A percentile compares a stretch with the other conserved stretches of the same genome.
These are phyloP conservation scores for Hirtodrosophila trivittata DNA, from an alignment of 2,888 invertebrate species.

Conservation along the genomic window DNA sequence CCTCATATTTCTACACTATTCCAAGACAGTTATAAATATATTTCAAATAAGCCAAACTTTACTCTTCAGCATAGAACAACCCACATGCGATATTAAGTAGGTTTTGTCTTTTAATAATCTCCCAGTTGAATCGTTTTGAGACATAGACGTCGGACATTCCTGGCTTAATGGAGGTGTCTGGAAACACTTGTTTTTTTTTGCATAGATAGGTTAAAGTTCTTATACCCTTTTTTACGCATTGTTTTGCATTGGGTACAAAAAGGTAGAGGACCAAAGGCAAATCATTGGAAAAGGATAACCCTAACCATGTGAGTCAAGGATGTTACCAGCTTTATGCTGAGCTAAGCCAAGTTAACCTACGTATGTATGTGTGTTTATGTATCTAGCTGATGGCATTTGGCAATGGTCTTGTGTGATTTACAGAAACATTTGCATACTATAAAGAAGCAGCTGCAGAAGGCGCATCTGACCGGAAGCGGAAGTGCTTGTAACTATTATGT, in stretches of 20 bases:
- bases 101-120: too few relatives aligned
- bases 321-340: slow-evolving; percentile 20
- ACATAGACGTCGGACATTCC: too few relatives aligned
- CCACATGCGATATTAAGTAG: too few relatives aligned
- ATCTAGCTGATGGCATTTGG: slow-evolving; percentile 33
- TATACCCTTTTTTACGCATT: too few relatives aligned
- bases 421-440: slow-evolving; percentile 41
- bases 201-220: too few relatives aligned
- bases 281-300: slow-evolving; percentile 45
- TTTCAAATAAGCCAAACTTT: too few relatives aligned
- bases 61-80: too few relatives aligned
- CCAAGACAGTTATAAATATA: too few relatives aligned
- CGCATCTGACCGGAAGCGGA: slow-evolving; percentile 43
- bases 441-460: slow-evolving; percentile 14
- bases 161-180: too few relatives aligned
- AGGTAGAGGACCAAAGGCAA: slow-evolving; percentile 24
- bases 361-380: slow-evolving; percentile 11
- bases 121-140: too few relatives aligned
- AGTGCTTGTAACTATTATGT: slow-evolving; percentile 27
- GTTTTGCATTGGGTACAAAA: not conserved
- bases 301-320: slow-evolving; percentile 43
- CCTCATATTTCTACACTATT: too few relatives aligned
- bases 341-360: slow-evolving; percentile 14
- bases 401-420: slow-evolving; percentile 44
- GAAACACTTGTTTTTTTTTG: too few relatives aligned